Percentiles rank a stretch among this genome's conserved stretches.
Evolutionary conservation across 2,113 vertebrate species (phyloP).

Genomic region (Rhagologus leucostigma): DNA sequence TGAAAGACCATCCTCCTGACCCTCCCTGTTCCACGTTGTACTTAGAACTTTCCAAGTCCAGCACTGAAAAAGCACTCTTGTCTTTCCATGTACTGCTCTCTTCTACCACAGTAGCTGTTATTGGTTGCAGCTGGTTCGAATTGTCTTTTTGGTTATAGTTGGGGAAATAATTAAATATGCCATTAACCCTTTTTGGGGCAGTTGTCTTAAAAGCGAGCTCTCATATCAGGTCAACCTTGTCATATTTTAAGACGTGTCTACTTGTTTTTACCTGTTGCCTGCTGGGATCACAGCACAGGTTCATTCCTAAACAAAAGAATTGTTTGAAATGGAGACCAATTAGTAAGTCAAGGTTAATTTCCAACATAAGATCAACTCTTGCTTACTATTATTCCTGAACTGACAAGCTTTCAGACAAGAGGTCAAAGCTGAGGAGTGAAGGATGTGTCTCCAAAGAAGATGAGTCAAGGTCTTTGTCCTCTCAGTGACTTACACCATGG

Average conservation of each 20-base stretch:
- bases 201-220: background rate
- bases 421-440: background rate
- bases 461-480: background rate
- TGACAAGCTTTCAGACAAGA: background rate
- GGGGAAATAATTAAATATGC: background rate
- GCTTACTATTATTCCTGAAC: background rate
- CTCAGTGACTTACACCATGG: background rate
- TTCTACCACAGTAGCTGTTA: background rate
- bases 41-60: background rate
- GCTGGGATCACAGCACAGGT: background rate
- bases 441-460: background rate
- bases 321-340: background rate
- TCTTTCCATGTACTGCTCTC: background rate
- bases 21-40: background rate
- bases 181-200: background rate
- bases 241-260: background rate
- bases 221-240: background rate
- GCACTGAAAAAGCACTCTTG: background rate
- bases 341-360: conserved; percentile 1
- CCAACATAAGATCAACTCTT: background rate
- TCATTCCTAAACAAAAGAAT: background rate
- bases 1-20: background rate
- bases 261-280: background rate
- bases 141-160: background rate
- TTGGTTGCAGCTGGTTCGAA: background rate